These are phyloP conservation scores for Sinopyrophorus schimmeli DNA, from an alignment of 2,888 invertebrate genomes.

Conservation along the genomic window DNA sequence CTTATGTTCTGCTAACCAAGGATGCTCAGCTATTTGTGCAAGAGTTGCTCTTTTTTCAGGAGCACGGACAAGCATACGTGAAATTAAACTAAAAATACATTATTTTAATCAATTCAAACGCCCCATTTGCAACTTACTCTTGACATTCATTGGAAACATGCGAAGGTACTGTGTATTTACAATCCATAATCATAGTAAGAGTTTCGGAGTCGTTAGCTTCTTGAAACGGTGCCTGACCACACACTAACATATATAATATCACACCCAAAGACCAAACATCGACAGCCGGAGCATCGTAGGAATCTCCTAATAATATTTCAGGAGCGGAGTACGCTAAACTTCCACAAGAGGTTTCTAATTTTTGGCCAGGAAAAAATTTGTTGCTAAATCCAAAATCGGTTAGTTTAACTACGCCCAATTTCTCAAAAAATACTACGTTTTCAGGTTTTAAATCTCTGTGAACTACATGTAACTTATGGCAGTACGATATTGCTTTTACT, in stretches of 20 bases:
- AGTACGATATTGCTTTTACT: conserved; percentile 96
- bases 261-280: conserved; percentile 99
- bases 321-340: conserved; percentile 99
- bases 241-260: conserved; percentile 97
- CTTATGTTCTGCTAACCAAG: conserved; percentile 73
- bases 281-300: conserved; percentile 98
- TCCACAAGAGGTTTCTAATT: conserved; percentile 97
- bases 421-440: conserved; percentile 99
- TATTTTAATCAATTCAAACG: conserved; percentile 2
- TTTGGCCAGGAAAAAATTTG: conserved; percentile 93
- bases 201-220: conserved; percentile 99
- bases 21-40: conserved; percentile 82
- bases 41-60: conserved; percentile 89
- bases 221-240: conserved; percentile 97
- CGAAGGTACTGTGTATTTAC: conserved; percentile 91
- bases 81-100: conserved; percentile 71
- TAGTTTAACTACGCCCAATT: conserved; percentile 93
- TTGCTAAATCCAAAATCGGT: conserved; percentile 99
- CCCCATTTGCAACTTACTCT: conserved; percentile 60
- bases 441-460: conserved; percentile 98
- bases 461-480: conserved; percentile 88
- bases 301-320: conserved; percentile 96
- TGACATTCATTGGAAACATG: conserved; percentile 87
- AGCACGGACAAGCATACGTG: conserved; percentile 90
- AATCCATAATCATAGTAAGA: conserved; percentile 99